phyloP scores from a whole-genome alignment of 2,113 vertebrate genomes.

The Hydrolagus affinis region DNA sequence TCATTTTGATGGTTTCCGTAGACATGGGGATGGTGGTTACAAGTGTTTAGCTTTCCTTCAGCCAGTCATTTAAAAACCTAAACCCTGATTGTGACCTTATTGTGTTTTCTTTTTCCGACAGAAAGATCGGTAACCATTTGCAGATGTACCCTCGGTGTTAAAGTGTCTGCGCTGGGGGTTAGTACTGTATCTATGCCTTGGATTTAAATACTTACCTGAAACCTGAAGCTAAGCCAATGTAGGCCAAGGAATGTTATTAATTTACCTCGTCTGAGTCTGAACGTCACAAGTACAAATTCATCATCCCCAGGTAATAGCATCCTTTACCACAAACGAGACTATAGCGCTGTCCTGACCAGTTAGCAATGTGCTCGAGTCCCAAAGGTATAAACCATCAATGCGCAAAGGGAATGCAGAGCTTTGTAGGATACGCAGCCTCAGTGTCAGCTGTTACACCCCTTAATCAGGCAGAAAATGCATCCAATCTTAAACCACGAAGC shows the following conservation, averaged over 20 bases:
- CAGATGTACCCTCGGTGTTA: slow-evolving; percentile 13
- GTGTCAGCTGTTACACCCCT: too few relatives aligned
- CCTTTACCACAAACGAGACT: background rate
- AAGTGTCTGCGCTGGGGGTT: background rate
- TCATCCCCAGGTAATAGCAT: background rate
- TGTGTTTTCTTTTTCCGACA: background rate
- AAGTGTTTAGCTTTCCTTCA: slow-evolving; percentile 27
- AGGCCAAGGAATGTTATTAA: background rate
- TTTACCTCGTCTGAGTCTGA: background rate
- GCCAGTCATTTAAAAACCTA: slow-evolving; percentile 22
- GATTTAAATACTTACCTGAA: background rate
- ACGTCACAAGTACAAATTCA: background rate
- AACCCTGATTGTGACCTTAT: slow-evolving; percentile 31
- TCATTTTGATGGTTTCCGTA: slow-evolving; percentile 17
- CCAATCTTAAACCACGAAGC: too few relatives aligned
- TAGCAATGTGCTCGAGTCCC: background rate
- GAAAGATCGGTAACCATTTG: slow-evolving; percentile 6
- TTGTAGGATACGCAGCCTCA: background rate
- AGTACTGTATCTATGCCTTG: background rate
- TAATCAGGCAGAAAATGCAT: too few relatives aligned
- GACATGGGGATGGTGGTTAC: slow-evolving; percentile 21
- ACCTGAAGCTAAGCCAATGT: background rate
- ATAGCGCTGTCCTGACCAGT: background rate
- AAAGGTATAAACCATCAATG: background rate
- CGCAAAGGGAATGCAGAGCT: background rate